Conservation (phyloP, 2,888 invertebrate species). For the Coelogynopora nodosa region DNA sequence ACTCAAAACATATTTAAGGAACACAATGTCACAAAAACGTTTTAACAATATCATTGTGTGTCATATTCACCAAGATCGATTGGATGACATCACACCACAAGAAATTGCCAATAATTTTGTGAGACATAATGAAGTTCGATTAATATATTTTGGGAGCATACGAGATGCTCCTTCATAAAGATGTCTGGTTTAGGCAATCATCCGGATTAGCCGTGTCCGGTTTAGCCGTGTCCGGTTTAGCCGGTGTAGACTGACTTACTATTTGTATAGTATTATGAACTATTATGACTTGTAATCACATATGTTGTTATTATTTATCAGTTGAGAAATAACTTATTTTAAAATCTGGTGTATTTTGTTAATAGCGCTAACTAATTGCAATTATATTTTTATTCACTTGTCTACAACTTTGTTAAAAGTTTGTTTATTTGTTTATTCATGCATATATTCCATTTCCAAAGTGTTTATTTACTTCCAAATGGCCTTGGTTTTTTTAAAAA, state of each 20-base stretch:
- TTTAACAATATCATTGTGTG: not conserved
- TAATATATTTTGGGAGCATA: constrained; percentile 27
- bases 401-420: constrained; percentile 28
- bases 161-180: constrained; percentile 7
- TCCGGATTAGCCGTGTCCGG: constrained; percentile 7
- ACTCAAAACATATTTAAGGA: not conserved
- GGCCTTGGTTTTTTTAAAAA: not conserved
- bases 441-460: constrained; percentile 31
- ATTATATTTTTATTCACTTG: constrained; percentile 28
- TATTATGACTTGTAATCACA: constrained; percentile 28
- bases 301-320: constrained; percentile 28
- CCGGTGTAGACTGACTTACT: constrained; percentile 29
- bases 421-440: constrained; percentile 15
- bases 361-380: constrained; percentile 8
- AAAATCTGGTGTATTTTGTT: constrained; percentile 31
- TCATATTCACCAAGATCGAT: not conserved
- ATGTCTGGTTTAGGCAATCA: constrained; percentile 6
- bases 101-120: constrained; percentile 31
- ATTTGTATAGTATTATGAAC: constrained; percentile 28
- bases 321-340: constrained; percentile 28
- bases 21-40: not conserved
- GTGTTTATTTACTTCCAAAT: constrained; percentile 21
- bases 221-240: not conserved
- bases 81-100: constrained; percentile 23
- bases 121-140: constrained; percentile 24